Conservation (phyloP, 2,797 vertebrate genomes). For the Podarcis siculus region DNA sequence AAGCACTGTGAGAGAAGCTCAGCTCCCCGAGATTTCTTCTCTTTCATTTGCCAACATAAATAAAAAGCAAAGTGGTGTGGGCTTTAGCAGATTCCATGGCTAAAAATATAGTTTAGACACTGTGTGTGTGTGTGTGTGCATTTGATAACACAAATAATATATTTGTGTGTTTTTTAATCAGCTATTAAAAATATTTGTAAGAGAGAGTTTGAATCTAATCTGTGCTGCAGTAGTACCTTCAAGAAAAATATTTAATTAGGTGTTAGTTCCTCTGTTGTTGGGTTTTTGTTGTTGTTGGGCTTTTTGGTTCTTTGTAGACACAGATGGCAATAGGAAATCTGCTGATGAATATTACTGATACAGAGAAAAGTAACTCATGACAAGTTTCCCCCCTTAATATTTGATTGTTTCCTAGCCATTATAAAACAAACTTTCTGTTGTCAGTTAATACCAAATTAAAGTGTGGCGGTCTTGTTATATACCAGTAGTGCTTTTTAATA, state of each 20-base stretch:
- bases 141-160: constrained; percentile 78
- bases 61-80: constrained; percentile 74
- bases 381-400: constrained; percentile 48
- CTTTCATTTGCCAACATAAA: constrained; percentile 87
- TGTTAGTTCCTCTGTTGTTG: constrained; percentile 57
- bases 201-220: constrained; percentile 73
- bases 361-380: constrained; percentile 58
- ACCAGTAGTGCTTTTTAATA: neutral
- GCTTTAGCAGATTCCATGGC: constrained; percentile 78
- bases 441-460: neutral
- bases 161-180: constrained; percentile 80
- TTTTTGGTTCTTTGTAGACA: constrained; percentile 31
- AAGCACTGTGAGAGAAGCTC: constrained; percentile 70
- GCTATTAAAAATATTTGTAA: constrained; percentile 64
- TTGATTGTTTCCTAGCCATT: neutral
- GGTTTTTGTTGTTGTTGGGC: neutral
- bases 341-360: constrained; percentile 52
- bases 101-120: constrained; percentile 82
- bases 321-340: constrained; percentile 49
- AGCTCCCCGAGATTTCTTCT: constrained; percentile 66
- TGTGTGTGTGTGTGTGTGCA: constrained; percentile 61
- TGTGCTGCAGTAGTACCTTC: constrained; percentile 52
- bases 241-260: constrained; percentile 60
- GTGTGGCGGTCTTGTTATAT: neutral
- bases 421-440: neutral